A percentile compares a stretch with the other conserved stretches of the same genome.
Conservation (phyloP, 2,888 invertebrate species). For the Diadegma fenestrale region DNA sequence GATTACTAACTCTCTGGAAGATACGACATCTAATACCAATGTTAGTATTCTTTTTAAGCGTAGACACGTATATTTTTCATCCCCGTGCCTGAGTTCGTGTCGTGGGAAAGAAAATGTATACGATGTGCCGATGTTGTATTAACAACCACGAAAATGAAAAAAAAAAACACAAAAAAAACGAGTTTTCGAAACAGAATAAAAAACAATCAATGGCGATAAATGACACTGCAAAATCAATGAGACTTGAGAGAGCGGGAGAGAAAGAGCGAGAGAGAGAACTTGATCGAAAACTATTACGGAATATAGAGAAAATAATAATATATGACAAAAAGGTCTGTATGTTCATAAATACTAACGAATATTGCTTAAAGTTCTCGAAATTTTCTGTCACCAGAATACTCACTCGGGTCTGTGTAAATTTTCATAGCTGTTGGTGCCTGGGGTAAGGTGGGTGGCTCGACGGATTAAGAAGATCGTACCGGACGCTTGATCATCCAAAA, state of each 20-base stretch:
- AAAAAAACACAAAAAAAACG: not conserved
- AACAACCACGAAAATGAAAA: constrained; percentile 5
- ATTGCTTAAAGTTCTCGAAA: constrained; percentile 12
- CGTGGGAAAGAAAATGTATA: constrained; percentile 36
- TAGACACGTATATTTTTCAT: not conserved
- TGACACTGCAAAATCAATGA: constrained; percentile 61
- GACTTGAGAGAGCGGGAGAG: constrained; percentile 51
- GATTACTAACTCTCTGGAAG: constrained; percentile 78
- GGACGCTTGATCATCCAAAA: too few species aligned
- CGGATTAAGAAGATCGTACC: not conserved
- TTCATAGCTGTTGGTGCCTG: constrained; percentile 21
- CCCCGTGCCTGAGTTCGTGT: not conserved
- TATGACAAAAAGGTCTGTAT: constrained; percentile 9
- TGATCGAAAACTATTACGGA: not conserved
- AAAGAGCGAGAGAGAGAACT: not conserved
- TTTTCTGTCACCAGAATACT: constrained; percentile 22
- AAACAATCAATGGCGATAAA: not conserved
- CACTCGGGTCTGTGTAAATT: constrained; percentile 29
- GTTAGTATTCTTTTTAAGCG: constrained; percentile 78
- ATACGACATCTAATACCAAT: constrained; percentile 79
- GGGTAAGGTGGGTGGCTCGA: constrained; percentile 24
- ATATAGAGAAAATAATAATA: constrained; percentile 1
- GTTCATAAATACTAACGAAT: constrained; percentile 29
- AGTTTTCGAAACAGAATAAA: not conserved
- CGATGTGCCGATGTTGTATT: constrained; percentile 3